phyloP scores from a whole-genome alignment of 2,797 vertebrate genomes.

The Ara ararauna region DNA sequence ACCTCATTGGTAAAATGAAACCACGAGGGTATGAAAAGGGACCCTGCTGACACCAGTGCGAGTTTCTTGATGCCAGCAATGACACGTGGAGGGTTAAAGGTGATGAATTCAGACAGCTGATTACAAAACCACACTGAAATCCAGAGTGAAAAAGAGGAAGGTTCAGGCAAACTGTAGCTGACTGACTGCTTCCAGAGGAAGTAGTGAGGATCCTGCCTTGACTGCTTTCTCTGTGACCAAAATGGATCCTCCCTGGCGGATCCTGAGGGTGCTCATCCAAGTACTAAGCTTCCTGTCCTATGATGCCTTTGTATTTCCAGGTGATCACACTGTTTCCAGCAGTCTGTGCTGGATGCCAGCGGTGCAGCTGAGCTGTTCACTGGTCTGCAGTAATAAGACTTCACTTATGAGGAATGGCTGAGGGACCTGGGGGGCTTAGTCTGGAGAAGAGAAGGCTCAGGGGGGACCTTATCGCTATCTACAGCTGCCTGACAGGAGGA shows the following conservation, averaged over 20 bases:
- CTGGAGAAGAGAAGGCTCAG: neutral
- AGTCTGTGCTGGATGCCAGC: neutral
- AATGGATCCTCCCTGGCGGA: neutral
- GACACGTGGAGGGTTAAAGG: neutral
- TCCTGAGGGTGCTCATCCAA: neutral
- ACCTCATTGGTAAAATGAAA: neutral
- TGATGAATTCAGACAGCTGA: neutral
- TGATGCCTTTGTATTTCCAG: neutral
- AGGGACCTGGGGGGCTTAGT: neutral
- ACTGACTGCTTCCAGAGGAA: neutral
- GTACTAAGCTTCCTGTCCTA: constrained; percentile 4
- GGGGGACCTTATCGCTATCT: neutral
- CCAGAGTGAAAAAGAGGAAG: neutral
- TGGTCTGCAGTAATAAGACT: neutral
- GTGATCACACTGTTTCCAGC: neutral
- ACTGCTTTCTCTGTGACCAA: neutral
- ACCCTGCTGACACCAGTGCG: neutral
- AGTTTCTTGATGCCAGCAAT: neutral
- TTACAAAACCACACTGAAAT: neutral
- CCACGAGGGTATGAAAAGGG: neutral
- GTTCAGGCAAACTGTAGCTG: neutral
- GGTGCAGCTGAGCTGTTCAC: neutral
- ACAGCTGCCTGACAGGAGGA: neutral
- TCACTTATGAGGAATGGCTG: neutral
- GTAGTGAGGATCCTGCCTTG: neutral